phyloP scores from a whole-genome alignment of 1,140 invertebrate genomes.

The Drosophila saltans region DNA sequence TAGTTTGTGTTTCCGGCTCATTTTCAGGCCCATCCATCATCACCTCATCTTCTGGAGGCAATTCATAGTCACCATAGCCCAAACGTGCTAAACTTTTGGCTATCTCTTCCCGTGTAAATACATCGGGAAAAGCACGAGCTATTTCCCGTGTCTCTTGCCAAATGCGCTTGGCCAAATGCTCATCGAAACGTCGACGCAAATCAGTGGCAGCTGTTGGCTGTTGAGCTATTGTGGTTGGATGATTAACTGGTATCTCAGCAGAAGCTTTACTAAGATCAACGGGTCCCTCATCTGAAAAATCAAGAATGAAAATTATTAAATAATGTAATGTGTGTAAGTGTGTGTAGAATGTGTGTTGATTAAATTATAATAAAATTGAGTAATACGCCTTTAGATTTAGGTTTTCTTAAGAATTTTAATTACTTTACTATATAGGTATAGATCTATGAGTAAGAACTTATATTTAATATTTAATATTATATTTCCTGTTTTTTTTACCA shows the following conservation, averaged over 20 bases:
- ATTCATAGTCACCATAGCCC: constrained; percentile 76
- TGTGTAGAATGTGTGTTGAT: too few relatives aligned
- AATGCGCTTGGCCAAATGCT: constrained; percentile 75
- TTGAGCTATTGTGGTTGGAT: constrained; percentile 19
- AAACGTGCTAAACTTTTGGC: constrained; percentile 71
- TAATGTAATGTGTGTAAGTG: background rate
- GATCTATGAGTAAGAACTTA: too few relatives aligned
- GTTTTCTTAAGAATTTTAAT: too few relatives aligned
- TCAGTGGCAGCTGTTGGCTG: constrained; percentile 48
- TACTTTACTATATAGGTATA: too few relatives aligned
- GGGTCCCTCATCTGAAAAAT: constrained; percentile 69
- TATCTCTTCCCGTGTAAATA: constrained; percentile 78
- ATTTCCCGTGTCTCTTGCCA: constrained; percentile 80
- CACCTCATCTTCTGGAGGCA: constrained; percentile 70
- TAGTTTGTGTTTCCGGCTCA: constrained; percentile 12
- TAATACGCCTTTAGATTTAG: too few relatives aligned
- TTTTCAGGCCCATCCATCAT: constrained; percentile 40
- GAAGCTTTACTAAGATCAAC: constrained; percentile 77
- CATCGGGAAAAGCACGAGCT: constrained; percentile 76
- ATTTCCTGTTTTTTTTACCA: too few relatives aligned
- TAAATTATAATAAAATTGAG: too few relatives aligned
- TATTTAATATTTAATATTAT: too few relatives aligned
- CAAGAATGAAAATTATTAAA: background rate
- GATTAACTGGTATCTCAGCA: constrained; percentile 48
- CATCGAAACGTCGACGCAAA: constrained; percentile 64